A percentile compares a stretch with the other conserved stretches of the same genome.
These are phyloP conservation scores for Drosophila longiperda DNA, from an alignment of 2,888 invertebrate species.

Conservation along the genomic window DNA sequence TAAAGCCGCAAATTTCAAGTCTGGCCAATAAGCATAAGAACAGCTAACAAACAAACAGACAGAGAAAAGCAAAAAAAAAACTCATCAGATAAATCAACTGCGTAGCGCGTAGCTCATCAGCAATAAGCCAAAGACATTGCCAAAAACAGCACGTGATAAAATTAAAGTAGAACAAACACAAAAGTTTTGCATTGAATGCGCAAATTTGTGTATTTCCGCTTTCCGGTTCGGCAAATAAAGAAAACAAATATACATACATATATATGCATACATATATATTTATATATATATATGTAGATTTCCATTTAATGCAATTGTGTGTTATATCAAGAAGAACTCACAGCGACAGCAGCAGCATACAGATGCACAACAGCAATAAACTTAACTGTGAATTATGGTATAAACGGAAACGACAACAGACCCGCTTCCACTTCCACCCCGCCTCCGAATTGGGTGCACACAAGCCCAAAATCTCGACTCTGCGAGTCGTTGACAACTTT, in stretches of 20 bases:
- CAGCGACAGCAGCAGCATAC: conserved; percentile 11
- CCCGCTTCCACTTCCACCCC: not conserved
- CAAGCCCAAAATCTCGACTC: not conserved
- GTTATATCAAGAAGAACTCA: conserved; percentile 17
- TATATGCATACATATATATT: not conserved
- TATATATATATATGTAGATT: conserved; percentile 9
- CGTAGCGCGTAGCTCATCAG: conserved; percentile 49
- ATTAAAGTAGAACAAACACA: conserved; percentile 14
- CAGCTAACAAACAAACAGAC: not conserved
- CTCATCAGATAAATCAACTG: conserved; percentile 25
- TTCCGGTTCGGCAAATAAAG: conserved; percentile 43
- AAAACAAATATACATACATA: conserved; percentile 14
- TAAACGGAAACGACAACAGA: conserved; percentile 29
- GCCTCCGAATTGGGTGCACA: not conserved
- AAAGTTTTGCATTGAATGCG: conserved; percentile 41
- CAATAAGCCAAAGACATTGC: conserved; percentile 38
- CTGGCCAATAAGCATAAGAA: conserved; percentile 16
- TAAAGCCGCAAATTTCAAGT: conserved; percentile 45
- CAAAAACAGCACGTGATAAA: conserved; percentile 43
- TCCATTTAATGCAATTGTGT: conserved; percentile 24
- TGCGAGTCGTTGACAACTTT: conserved; percentile 42
- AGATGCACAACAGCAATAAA: conserved; percentile 20
- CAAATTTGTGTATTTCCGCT: conserved; percentile 67
- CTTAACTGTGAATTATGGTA: conserved; percentile 29
- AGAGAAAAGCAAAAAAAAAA: not conserved